Base-by-base conservation (phyloP, 2,888 invertebrate genomes). In the Caenorhabditis sulstoni region DNA sequence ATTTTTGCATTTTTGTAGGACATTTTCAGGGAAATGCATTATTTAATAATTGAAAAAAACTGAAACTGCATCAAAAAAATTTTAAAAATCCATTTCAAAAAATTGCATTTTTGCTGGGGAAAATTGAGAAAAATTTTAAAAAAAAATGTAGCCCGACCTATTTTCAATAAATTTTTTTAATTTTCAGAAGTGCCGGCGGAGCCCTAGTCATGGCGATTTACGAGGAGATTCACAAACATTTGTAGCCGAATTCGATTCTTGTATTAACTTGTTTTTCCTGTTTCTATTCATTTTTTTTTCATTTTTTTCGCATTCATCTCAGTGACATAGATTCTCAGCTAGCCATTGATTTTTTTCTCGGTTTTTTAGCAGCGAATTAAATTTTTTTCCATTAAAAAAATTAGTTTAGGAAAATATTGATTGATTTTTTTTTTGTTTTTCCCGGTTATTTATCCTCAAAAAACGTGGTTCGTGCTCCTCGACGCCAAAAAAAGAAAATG, bases 121-220 rank as follows among this genome's bases (percentile, higher is more conserved):
- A n/a, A n/a, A n/a, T n/a, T n/a, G n/a, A n/a, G n/a, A n/a, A n/a
- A n/a, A n/a, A n/a, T n/a, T n/a, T n/a, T n/a, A n/a, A n/a, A n/a
- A n/a, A n/a, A n/a, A n/a, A n/a, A n/a, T n/a, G n/a, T n/a, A n/a
- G n/a, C n/a, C n/a, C n/a, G n/a, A n/a, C n/a, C n/a, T n/a, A n/a
- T n/a, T n/a, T n/a, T n/a, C n/a, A n/a, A n/a, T n/a, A 58, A 41
- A 39, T 41, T 58, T 41, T n/a, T 14, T 58, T 16, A 39, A 18
- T 37, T 67, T 81, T 57, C 74, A 81, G 84, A 74, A 83, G 78
- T 64, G 77, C 81, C 44, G 85, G 85, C 29, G 85, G 85, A 50
- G 85, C 85, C 55, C 70, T 85, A 11, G 85, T 85, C 9, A 85
- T 85, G 85, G 85, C 85, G 18, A 68, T 85, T 0, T 85, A 85